Percentiles rank a stretch among this genome's conserved stretches.
Conservation (phyloP, 2,888 invertebrate genomes). For the Callosobruchus maculatus region DNA sequence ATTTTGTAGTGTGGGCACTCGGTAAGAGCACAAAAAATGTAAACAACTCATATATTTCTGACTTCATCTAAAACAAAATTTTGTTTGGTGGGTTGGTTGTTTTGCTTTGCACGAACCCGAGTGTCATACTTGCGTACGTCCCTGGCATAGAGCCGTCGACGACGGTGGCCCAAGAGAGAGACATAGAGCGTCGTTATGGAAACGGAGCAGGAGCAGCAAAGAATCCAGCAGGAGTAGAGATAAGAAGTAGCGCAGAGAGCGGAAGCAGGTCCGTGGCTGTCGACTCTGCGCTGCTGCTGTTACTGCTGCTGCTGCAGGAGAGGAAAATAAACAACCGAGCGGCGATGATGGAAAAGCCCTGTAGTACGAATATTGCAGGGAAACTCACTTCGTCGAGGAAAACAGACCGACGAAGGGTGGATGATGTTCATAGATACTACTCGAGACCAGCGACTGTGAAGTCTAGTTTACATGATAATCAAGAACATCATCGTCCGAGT, state of each 20-base stretch:
- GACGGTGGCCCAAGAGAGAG: background rate
- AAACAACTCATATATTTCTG: no score
- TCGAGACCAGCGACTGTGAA: background rate
- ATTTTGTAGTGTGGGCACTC: no score
- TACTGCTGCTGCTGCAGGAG: no score
- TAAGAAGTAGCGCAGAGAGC: background rate
- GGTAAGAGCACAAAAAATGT: no score
- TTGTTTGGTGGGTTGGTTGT: no score
- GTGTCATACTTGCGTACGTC: background rate
- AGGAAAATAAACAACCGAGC: background rate
- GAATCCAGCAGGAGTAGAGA: background rate
- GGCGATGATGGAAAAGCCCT: background rate
- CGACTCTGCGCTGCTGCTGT: background rate
- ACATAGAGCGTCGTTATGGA: background rate
- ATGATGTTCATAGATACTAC: background rate
- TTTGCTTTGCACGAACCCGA: no score
- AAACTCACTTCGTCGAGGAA: background rate
- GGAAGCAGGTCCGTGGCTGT: background rate
- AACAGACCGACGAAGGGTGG: background rate
- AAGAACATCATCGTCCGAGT: no score
- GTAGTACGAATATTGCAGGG: background rate
- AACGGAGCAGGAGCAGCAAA: background rate
- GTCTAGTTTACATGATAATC: no score
- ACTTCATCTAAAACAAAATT: no score
- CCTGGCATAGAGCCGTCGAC: background rate